phyloP scores from a whole-genome alignment of 2,797 vertebrate genomes.

The Pristis pectinata region DNA sequence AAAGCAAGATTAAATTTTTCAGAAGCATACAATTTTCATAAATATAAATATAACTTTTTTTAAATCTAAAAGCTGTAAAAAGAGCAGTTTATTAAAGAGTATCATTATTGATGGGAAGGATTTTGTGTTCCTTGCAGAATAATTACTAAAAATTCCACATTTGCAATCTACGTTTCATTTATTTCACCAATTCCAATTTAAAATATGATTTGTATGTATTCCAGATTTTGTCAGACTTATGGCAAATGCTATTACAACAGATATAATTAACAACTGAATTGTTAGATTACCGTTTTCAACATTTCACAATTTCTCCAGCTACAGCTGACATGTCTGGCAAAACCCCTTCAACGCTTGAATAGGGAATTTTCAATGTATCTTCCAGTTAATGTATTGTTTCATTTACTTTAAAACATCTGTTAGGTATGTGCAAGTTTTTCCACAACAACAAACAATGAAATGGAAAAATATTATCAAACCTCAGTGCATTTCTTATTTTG shows the following conservation, averaged over 20 bases:
- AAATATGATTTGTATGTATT: not conserved
- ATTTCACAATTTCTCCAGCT: not conserved
- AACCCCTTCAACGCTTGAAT: not conserved
- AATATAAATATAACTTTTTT: not conserved
- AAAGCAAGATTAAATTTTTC: not conserved
- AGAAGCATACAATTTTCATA: not conserved
- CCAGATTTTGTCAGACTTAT: not conserved
- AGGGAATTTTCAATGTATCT: not conserved
- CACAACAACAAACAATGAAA: not conserved
- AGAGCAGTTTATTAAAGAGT: not conserved
- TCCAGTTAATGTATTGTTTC: not conserved
- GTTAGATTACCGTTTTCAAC: not conserved
- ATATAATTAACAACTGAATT: not conserved
- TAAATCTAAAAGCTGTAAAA: not conserved
- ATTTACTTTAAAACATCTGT: not conserved
- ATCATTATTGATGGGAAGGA: not conserved
- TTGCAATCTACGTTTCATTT: not conserved
- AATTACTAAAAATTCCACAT: not conserved
- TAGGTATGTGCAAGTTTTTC: not conserved
- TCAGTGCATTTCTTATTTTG: not conserved
- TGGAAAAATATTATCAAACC: not conserved
- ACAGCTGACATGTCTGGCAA: not conserved
- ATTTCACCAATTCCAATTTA: not conserved
- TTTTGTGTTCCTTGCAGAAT: not conserved
- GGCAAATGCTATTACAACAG: not conserved